Conservation (phyloP, 2,888 invertebrate species). For the Callosobruchus maculatus region DNA sequence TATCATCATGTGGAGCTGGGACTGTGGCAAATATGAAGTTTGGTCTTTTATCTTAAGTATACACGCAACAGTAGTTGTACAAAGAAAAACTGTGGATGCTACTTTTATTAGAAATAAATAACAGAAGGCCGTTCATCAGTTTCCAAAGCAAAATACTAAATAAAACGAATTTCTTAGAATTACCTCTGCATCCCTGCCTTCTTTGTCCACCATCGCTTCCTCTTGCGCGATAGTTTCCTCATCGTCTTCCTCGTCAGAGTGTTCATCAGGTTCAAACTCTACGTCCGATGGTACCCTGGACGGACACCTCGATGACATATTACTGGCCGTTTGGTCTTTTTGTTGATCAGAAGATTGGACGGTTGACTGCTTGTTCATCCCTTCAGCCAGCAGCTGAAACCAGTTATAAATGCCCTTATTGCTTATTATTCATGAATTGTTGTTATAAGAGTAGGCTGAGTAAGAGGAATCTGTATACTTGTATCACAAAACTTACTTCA, state of each 20-base stretch:
- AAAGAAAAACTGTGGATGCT: too few relatives aligned
- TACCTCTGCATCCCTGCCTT: slow-evolving; percentile 63
- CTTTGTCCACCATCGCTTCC: slow-evolving; percentile 57
- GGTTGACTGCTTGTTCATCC: slow-evolving; percentile 62
- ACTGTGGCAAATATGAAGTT: not conserved
- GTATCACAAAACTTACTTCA: too few relatives aligned
- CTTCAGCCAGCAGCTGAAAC: slow-evolving; percentile 70
- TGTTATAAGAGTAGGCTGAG: too few relatives aligned
- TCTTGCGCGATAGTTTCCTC: slow-evolving; percentile 92
- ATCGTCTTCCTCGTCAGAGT: slow-evolving; percentile 76
- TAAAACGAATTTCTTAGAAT: not conserved
- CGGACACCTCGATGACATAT: slow-evolving; percentile 52
- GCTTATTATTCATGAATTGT: too few relatives aligned
- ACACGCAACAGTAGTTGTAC: slow-evolving; percentile 27
- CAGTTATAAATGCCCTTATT: not conserved
- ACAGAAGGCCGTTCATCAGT: too few relatives aligned
- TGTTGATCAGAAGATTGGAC: slow-evolving; percentile 25
- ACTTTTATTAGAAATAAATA: too few relatives aligned
- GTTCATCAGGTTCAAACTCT: slow-evolving; percentile 79
- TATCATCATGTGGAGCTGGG: not conserved
- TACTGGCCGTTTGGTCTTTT: slow-evolving; percentile 37
- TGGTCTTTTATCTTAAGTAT: not conserved
- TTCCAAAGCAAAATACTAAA: too few relatives aligned
- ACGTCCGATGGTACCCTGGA: slow-evolving; percentile 56
- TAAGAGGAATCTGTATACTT: too few relatives aligned